phyloP scores from a whole-genome alignment of 1,140 invertebrate genomes.

The Camponotus pennsylvanicus region DNA sequence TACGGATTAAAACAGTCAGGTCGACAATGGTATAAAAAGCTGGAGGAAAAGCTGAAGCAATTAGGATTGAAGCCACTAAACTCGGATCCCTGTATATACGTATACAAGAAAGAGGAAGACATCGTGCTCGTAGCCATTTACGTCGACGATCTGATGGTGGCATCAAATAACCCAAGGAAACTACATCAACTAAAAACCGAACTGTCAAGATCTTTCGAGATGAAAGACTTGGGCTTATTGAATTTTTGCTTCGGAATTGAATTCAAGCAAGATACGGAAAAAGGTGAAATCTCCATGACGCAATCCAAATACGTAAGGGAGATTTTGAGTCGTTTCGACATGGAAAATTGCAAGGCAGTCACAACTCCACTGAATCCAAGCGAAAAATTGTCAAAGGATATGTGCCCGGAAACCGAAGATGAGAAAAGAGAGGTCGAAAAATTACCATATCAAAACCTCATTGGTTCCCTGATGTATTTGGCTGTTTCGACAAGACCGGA shows the following conservation, averaged over 20 bases:
- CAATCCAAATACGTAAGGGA: not conserved
- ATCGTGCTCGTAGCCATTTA: too few relatives aligned
- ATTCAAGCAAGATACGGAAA: not conserved
- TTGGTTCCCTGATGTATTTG: too few relatives aligned
- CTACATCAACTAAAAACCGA: not conserved
- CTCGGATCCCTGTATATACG: too few relatives aligned
- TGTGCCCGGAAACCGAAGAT: not conserved
- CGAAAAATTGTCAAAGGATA: not conserved
- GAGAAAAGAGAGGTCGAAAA: not conserved
- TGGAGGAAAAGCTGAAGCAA: too few relatives aligned
- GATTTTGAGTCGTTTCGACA: not conserved
- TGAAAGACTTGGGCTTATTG: not conserved
- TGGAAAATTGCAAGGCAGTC: not conserved
- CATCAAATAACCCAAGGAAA: not conserved
- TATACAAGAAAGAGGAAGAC: too few relatives aligned
- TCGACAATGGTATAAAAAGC: too few relatives aligned
- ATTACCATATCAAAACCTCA: too few relatives aligned
- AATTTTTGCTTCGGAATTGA: not conserved
- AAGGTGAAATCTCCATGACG: not conserved
- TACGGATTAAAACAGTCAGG: too few relatives aligned
- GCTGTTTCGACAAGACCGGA: too few relatives aligned
- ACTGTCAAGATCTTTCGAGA: not conserved
- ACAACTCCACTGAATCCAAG: not conserved
- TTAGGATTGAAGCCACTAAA: too few relatives aligned
- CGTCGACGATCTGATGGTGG: not conserved